Evolutionary conservation across 2,797 vertebrate genomes (phyloP).

Genomic region (Sebastes wilsoni): DNA sequence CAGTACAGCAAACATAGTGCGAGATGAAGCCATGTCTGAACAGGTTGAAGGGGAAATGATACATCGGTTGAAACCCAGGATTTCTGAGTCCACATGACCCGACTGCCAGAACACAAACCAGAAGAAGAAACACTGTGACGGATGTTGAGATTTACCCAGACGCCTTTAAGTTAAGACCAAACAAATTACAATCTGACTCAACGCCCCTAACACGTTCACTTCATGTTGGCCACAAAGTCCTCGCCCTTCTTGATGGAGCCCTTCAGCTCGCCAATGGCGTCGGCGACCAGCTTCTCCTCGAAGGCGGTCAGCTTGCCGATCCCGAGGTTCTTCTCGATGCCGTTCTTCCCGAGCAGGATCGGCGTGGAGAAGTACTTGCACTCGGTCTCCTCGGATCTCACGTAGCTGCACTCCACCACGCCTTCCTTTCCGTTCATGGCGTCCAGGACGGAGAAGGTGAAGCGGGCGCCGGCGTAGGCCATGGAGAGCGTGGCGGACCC

Average conservation of each 20-base stretch:
- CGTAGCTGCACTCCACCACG: slow-evolving; percentile 92
- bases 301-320: slow-evolving; percentile 91
- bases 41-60: neutral
- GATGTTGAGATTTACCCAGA: slow-evolving; percentile 48
- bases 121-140: slow-evolving; percentile 64
- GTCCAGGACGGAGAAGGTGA: slow-evolving; percentile 95
- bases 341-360: slow-evolving; percentile 94
- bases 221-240: slow-evolving; percentile 93
- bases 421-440: slow-evolving; percentile 97
- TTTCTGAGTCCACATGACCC: slow-evolving; percentile 7
- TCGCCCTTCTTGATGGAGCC: slow-evolving; percentile 98
- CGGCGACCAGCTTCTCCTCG: slow-evolving; percentile 94
- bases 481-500: slow-evolving; percentile 98
- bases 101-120: slow-evolving; percentile 37
- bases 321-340: slow-evolving; percentile 98
- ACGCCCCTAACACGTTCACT: slow-evolving; percentile 77
- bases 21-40: slow-evolving; percentile 37
- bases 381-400: slow-evolving; percentile 93
- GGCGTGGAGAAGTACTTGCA: slow-evolving; percentile 97
- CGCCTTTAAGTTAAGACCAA: slow-evolving; percentile 55
- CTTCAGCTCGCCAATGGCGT: slow-evolving; percentile 91
- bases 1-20: slow-evolving; percentile 48
- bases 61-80: neutral
- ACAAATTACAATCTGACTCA: slow-evolving; percentile 35
- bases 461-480: slow-evolving; percentile 96